These are phyloP conservation scores for Petrocephalus zakoni DNA, from an alignment of 2,113 vertebrate species.

Conservation along the genomic window DNA sequence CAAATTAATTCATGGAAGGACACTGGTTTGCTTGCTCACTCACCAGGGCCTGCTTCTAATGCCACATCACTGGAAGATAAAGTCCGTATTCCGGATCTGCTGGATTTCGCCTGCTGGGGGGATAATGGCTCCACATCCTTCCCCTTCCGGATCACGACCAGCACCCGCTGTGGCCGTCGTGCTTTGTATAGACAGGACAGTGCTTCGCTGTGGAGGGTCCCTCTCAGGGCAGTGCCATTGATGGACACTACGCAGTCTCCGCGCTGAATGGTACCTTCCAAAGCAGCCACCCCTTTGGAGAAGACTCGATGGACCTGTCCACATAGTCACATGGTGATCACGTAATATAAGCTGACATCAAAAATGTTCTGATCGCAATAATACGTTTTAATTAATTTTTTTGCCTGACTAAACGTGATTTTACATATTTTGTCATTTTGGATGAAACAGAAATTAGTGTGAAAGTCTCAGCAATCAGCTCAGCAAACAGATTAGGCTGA, in stretches of 20 bases:
- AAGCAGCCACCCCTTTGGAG: slow-evolving; percentile 73
- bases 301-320: slow-evolving; percentile 86
- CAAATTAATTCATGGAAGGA: background rate
- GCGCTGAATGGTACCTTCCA: slow-evolving; percentile 75
- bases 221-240: slow-evolving; percentile 70
- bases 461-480: too few relatives aligned
- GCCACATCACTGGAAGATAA: slow-evolving; percentile 43
- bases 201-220: slow-evolving; percentile 73
- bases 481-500: background rate
- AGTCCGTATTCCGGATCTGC: slow-evolving; percentile 42
- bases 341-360: background rate
- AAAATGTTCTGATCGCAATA: background rate
- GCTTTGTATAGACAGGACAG: slow-evolving; percentile 78
- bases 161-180: slow-evolving; percentile 61
- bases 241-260: slow-evolving; percentile 81
- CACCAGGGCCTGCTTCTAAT: slow-evolving; percentile 63
- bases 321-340: background rate
- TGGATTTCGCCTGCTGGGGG: slow-evolving; percentile 45
- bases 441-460: background rate
- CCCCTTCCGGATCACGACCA: slow-evolving; percentile 73
- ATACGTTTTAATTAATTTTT: background rate
- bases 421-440: background rate
- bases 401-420: background rate
- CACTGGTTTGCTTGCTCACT: slow-evolving; percentile 26
- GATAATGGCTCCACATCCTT: slow-evolving; percentile 42